Conservation (phyloP, 2,113 vertebrate species). For the Fukomys damarensis region DNA sequence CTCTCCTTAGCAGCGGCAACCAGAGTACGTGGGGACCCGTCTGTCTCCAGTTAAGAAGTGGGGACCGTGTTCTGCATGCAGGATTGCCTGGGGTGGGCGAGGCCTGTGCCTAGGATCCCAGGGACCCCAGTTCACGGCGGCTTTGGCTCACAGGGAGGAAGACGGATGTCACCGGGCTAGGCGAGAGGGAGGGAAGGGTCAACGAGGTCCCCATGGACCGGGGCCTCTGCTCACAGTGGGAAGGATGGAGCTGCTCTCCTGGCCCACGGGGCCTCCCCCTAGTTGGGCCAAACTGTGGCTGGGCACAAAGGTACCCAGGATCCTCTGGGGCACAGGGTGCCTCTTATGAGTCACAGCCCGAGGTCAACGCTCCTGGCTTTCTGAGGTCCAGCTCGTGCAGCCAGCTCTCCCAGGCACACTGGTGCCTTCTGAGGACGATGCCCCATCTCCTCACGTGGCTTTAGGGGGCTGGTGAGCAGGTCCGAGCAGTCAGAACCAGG, state of each 20-base stretch:
- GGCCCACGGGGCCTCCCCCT: background rate
- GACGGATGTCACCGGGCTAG: background rate
- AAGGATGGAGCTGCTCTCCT: no score
- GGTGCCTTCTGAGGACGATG: no score
- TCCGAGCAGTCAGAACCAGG: background rate
- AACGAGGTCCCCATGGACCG: no score
- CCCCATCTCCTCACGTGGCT: background rate
- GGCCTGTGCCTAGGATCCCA: background rate
- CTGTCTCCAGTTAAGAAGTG: background rate
- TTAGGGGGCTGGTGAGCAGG: background rate
- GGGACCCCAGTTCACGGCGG: background rate
- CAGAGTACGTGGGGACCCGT: background rate
- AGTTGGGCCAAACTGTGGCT: background rate
- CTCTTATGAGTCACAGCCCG: rapidly evolving
- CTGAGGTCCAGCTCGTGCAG: no score
- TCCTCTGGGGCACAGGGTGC: background rate
- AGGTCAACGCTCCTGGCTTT: background rate
- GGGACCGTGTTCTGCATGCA: rapidly evolving
- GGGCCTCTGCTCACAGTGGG: no score
- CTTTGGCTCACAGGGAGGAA: background rate
- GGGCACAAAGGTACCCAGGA: background rate
- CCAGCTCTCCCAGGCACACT: background rate
- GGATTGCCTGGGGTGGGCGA: background rate
- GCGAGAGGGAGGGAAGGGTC: background rate
- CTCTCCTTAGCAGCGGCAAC: background rate